phyloP scores from a whole-genome alignment of 2,888 invertebrate genomes.

The Belgica antarctica region DNA sequence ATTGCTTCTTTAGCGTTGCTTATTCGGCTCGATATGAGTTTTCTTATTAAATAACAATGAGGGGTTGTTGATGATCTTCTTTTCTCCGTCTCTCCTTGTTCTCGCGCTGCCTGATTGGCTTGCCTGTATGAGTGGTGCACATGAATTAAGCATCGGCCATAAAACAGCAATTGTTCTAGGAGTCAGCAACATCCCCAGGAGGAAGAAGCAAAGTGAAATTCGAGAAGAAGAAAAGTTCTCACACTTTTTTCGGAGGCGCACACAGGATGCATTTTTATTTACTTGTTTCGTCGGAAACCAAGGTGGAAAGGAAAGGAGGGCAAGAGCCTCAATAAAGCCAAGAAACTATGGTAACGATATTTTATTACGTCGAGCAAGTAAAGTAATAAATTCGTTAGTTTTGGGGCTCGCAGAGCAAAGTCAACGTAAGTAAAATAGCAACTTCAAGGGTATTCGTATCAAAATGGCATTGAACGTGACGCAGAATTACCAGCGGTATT shows the following conservation, averaged over 20 bases:
- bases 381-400: background rate
- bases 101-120: too few species aligned
- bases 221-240: background rate
- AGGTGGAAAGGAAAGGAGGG: too few species aligned
- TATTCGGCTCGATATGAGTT: too few species aligned
- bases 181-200: too few species aligned
- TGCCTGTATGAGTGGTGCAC: background rate
- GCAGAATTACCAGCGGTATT: background rate
- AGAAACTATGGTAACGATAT: background rate
- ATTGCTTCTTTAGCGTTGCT: too few species aligned
- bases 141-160: too few species aligned
- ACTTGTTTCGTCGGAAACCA: too few species aligned
- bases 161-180: too few species aligned
- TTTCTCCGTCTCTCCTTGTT: too few species aligned
- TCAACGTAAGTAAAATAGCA: background rate
- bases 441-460: background rate
- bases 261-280: background rate
- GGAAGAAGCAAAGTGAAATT: background rate
- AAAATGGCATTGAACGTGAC: background rate
- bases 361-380: background rate
- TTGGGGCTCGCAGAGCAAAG: too few species aligned
- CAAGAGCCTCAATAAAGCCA: too few species aligned
- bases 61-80: background rate
- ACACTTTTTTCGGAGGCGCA: background rate
- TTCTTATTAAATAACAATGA: background rate